Evolutionary conservation across 2,113 vertebrate genomes (phyloP).

Genomic region (Eulacestoma nigropectus): DNA sequence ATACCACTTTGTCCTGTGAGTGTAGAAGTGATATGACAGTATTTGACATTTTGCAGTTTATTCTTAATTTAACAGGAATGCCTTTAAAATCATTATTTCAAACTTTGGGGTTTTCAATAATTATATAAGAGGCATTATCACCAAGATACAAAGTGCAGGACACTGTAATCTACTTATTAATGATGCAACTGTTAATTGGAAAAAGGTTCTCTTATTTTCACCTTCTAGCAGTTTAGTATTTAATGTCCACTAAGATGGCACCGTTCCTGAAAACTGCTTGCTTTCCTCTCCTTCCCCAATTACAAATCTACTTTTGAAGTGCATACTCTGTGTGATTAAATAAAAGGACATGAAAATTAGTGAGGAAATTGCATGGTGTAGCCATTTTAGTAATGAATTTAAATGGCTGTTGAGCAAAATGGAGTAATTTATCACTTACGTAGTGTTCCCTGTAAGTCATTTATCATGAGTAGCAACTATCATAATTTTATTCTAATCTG

Average conservation of each 20-base stretch:
- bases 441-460: not conserved
- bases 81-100: not conserved
- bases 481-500: not conserved
- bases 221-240: not conserved
- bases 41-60: not conserved
- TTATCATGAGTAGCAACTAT: not conserved
- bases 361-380: not conserved
- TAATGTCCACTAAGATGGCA: not conserved
- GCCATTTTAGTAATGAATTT: conserved; percentile 9
- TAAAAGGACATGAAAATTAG: conserved; percentile 12
- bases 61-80: not conserved
- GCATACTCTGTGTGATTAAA: not conserved
- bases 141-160: not conserved
- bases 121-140: not conserved
- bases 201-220: not conserved
- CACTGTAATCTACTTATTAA: not conserved
- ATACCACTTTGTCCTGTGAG: not conserved
- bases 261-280: not conserved
- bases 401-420: conserved; percentile 3
- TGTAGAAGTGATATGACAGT: not conserved
- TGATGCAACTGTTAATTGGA: not conserved
- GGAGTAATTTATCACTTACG: conserved; percentile 4
- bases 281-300: not conserved
- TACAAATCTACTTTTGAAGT: not conserved
- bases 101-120: not conserved